A percentile compares a stretch with the other conserved stretches of the same genome.
Conservation (phyloP, 1,140 invertebrate genomes). For the Nilaparvata lugens region DNA sequence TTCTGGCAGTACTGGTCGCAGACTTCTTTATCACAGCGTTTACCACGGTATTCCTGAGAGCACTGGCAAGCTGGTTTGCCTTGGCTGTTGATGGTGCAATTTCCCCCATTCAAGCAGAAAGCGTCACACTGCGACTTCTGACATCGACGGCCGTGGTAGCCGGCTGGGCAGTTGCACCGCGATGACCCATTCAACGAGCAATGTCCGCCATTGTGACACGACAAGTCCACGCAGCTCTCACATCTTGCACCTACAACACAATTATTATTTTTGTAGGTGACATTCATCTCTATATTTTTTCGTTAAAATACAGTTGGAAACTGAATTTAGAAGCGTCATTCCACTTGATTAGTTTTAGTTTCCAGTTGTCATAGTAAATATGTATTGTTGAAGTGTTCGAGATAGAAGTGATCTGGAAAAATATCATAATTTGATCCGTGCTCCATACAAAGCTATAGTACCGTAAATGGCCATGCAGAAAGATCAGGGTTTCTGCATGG, state of each 20-base stretch:
- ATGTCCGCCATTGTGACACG: conserved; percentile 36
- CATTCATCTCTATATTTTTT: no score
- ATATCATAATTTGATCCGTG: no score
- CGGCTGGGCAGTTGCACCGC: conserved; percentile 34
- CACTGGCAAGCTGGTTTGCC: conserved; percentile 33
- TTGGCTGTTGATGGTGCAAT: not conserved
- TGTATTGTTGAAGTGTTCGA: no score
- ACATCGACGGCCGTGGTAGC: conserved; percentile 35
- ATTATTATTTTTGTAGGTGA: no score
- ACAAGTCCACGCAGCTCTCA: conserved; percentile 31
- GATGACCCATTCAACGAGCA: conserved; percentile 28
- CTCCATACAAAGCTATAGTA: no score
- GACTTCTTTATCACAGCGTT: conserved; percentile 44
- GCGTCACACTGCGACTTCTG: conserved; percentile 35
- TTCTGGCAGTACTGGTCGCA: conserved; percentile 47
- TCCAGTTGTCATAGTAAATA: no score
- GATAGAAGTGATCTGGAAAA: no score
- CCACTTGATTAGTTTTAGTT: no score
- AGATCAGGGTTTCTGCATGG: no score
- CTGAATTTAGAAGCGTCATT: no score
- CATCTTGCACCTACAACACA: conserved; percentile 25
- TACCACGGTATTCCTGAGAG: conserved; percentile 42
- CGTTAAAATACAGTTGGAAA: no score
- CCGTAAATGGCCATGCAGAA: no score
- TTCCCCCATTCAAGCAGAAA: conserved; percentile 27